Evolutionary conservation across 53 echinoderm and acorn worm genomes (phyloP).

Genomic region (Hippasteria phrygiana): DNA sequence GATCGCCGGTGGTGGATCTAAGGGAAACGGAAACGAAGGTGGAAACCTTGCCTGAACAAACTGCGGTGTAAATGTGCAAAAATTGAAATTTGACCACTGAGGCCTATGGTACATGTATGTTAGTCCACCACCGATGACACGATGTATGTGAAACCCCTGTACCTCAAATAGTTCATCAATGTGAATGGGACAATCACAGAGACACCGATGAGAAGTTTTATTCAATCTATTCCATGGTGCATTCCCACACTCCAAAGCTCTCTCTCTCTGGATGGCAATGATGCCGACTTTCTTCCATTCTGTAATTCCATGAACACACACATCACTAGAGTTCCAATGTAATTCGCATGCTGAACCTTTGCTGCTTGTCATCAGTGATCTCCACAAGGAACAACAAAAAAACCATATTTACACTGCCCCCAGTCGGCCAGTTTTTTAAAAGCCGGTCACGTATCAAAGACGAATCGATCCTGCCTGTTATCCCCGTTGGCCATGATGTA

Average conservation of each 20-base stretch:
- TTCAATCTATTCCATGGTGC: background rate
- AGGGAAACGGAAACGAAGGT: no score
- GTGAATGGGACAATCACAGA: background rate
- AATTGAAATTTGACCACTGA: no score
- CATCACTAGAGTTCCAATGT: background rate
- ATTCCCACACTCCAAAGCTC: background rate
- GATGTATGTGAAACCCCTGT: no score
- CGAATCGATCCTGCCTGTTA: constrained; percentile 54
- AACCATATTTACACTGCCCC: background rate
- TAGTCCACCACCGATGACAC: no score
- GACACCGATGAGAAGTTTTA: background rate
- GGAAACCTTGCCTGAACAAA: no score
- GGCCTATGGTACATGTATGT: no score
- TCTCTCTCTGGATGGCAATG: background rate
- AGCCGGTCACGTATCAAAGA: constrained; percentile 58
- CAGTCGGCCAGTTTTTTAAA: background rate
- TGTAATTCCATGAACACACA: background rate
- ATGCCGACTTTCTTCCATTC: background rate
- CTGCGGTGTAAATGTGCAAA: no score
- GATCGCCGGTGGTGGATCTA: no score
- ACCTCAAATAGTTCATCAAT: no score
- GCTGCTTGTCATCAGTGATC: background rate
- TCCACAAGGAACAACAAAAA: background rate
- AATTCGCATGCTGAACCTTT: background rate
- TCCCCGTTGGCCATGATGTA: constrained; percentile 76